Evolutionary conservation across 2,113 vertebrate species (phyloP).

Genomic region (Balaenoptera acutorostrata): DNA sequence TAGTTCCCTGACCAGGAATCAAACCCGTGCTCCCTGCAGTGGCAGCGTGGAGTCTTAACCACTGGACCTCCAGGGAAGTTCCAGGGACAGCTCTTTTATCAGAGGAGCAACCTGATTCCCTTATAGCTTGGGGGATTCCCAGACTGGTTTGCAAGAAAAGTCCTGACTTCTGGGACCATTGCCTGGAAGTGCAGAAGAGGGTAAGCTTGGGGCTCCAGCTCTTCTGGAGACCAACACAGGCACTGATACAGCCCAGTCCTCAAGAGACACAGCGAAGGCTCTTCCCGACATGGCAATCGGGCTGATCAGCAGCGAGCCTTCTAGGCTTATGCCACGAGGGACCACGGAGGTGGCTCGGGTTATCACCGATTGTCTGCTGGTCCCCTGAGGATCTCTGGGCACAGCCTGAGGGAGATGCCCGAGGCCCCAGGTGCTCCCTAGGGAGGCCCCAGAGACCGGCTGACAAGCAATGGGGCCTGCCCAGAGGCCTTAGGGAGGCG

Average conservation of each 20-base stretch:
- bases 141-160: too few relatives aligned
- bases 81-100: background rate
- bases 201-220: background rate
- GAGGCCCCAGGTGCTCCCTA: background rate
- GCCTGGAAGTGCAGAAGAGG: background rate
- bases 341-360: background rate
- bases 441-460: background rate
- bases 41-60: too few relatives aligned
- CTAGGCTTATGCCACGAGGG: background rate
- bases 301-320: background rate
- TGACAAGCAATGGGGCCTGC: accelerated
- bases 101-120: background rate
- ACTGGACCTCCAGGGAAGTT: too few relatives aligned
- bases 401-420: background rate
- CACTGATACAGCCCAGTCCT: accelerated
- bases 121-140: background rate
- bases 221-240: background rate
- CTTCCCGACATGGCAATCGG: background rate
- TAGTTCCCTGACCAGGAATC: too few relatives aligned
- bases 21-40: too few relatives aligned
- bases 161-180: background rate
- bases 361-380: background rate
- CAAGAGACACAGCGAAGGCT: accelerated
- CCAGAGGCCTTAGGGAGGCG: background rate
- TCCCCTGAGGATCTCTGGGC: background rate